Conservation (phyloP, 2,888 invertebrate genomes). For the Brassicogethes aeneus region DNA sequence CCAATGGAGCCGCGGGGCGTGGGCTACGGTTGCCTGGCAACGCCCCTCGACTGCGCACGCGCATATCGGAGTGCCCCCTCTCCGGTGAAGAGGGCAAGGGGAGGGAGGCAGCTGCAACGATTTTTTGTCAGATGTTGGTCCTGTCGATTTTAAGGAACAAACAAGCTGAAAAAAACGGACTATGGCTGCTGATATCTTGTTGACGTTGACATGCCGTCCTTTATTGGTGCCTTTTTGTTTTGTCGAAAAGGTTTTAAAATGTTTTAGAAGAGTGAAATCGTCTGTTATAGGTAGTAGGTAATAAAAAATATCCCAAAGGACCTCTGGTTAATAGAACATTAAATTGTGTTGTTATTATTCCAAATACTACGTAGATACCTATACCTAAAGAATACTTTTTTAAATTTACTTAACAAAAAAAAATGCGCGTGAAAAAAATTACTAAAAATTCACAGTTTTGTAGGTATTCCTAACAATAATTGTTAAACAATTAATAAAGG, state of each 20-base stretch:
- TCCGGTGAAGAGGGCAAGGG: no score
- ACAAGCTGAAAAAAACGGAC: slow-evolving; percentile 17
- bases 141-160: slow-evolving; percentile 30
- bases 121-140: slow-evolving; percentile 31
- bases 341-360: no score
- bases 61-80: slow-evolving; percentile 20
- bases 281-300: no score
- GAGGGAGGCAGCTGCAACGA: slow-evolving; percentile 36
- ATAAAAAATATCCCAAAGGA: no score
- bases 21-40: slow-evolving; percentile 15
- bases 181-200: slow-evolving; percentile 12
- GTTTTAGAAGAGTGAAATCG: background rate
- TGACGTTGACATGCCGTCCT: slow-evolving; percentile 27
- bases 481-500: no score
- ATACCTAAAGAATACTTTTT: no score
- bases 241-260: background rate
- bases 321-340: no score
- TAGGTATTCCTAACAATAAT: no score
- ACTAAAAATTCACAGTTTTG: no score
- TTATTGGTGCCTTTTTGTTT: slow-evolving; percentile 6
- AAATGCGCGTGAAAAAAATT: no score
- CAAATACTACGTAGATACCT: no score
- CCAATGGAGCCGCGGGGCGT: slow-evolving; percentile 18
- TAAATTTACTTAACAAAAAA: no score
- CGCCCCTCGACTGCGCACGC: slow-evolving; percentile 24